Conservation (phyloP, 2,888 invertebrate genomes). For the Phyllotreta striolata region DNA sequence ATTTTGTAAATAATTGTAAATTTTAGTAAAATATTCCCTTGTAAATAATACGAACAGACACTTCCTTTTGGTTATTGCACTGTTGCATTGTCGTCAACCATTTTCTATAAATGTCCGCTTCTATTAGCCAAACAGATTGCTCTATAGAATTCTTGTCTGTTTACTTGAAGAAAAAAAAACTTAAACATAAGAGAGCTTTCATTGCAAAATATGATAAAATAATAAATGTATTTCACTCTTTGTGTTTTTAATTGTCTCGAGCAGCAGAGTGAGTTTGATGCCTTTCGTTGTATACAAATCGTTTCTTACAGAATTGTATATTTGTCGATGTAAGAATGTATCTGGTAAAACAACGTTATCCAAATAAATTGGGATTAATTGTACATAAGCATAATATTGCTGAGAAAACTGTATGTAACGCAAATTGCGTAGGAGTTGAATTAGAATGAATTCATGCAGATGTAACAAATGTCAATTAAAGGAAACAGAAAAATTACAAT, state of each 20-base stretch:
- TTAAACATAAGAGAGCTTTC: slow-evolving; percentile 51
- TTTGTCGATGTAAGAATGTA: neutral
- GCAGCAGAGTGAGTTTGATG: slow-evolving; percentile 62
- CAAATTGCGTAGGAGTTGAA: too few relatives aligned
- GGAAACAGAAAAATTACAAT: too few relatives aligned
- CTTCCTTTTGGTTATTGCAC: slow-evolving; percentile 30
- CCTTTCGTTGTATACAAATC: slow-evolving; percentile 50
- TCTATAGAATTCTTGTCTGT: slow-evolving; percentile 56
- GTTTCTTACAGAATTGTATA: slow-evolving; percentile 1
- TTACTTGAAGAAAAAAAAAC: slow-evolving; percentile 40
- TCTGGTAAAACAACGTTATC: neutral
- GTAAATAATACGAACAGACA: slow-evolving; percentile 10
- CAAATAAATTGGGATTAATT: neutral
- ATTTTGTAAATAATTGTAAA: slow-evolving; percentile 20
- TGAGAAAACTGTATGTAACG: too few relatives aligned
- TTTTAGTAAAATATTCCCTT: slow-evolving; percentile 11
- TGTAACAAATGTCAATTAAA: too few relatives aligned
- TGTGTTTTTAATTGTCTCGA: slow-evolving; percentile 52
- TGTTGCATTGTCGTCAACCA: slow-evolving; percentile 36
- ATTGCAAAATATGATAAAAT: slow-evolving; percentile 50
- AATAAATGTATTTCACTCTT: slow-evolving; percentile 53
- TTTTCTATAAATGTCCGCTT: slow-evolving; percentile 59
- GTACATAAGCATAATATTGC: too few relatives aligned
- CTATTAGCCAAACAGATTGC: slow-evolving; percentile 57
- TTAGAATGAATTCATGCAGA: too few relatives aligned